These are phyloP conservation scores for Luehdorfia chinensis DNA, from an alignment of 1,140 invertebrate species.

Conservation along the genomic window DNA sequence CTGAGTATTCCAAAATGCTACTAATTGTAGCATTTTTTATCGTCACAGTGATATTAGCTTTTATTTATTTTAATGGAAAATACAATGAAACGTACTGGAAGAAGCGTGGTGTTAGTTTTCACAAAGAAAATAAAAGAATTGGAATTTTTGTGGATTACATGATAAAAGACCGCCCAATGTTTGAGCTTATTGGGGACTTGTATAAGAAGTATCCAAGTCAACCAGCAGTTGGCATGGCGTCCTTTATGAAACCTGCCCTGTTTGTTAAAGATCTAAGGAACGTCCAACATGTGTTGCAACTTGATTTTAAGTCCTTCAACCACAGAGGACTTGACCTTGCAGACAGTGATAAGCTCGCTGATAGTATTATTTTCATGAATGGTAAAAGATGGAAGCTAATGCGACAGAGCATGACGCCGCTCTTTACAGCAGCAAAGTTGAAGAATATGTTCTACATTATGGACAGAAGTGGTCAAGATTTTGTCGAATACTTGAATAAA, in stretches of 20 bases:
- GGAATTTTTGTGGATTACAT: slow-evolving; percentile 31
- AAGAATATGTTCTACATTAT: neutral
- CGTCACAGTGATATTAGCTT: neutral
- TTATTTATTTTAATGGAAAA: slow-evolving; percentile 38
- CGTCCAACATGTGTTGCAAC: slow-evolving; percentile 66
- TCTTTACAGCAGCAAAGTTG: slow-evolving; percentile 43
- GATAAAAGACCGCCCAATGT: slow-evolving; percentile 20
- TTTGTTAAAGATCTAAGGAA: slow-evolving; percentile 73
- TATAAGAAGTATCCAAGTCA: slow-evolving; percentile 32
- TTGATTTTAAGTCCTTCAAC: slow-evolving; percentile 72
- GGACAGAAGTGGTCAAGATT: neutral
- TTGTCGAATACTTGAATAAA: slow-evolving; percentile 1
- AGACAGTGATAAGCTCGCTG: slow-evolving; percentile 74
- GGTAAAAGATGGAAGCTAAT: slow-evolving; percentile 64
- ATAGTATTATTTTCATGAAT: slow-evolving; percentile 72
- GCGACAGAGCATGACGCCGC: slow-evolving; percentile 61
- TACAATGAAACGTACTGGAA: slow-evolving; percentile 22
- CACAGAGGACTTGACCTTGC: slow-evolving; percentile 69
- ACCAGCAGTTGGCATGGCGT: slow-evolving; percentile 49
- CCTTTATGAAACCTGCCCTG: slow-evolving; percentile 57
- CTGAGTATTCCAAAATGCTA: too few relatives aligned
- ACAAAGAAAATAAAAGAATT: slow-evolving; percentile 25
- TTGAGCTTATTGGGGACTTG: slow-evolving; percentile 29
- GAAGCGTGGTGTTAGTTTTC: slow-evolving; percentile 24
- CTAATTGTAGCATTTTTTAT: too few relatives aligned